Evolutionary conservation across 2,888 invertebrate genomes (phyloP), one percentile per base, ranked within the genome.

Genomic region (Lasioglossum calceatum): DNA sequence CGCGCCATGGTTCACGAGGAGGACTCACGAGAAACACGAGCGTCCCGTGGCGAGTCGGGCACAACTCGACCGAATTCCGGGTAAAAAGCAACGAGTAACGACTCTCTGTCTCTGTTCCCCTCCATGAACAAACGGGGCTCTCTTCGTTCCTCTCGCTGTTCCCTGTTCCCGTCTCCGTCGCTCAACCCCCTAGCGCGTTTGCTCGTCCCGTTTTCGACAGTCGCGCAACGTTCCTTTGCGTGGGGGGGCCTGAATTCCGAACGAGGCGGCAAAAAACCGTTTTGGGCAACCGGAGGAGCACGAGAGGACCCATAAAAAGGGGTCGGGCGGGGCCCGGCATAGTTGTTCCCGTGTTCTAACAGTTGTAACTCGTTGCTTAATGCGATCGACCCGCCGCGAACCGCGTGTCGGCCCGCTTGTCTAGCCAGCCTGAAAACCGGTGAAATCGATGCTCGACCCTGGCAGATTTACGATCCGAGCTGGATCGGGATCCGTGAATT

Each of bases 321-420:
- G 82, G 77, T 82, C 84, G 61, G 73, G 36, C 44, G 36, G 75
- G 84, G 42, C 79, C 74, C 78, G 78, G 75, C 85, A 44, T 81
- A 81, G 87, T 86, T 84, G 84, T 86, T 89, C 79, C 82, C 88
- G 87, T 88, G 91, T 91, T 91, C 86, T 87, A 86, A 86, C 92
- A 91, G 91, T 91, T 92, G 92, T 92, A 92, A 92, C 88, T 87
- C 88, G 88, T 83, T 86, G 84, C 80, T 88, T 86, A 89, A 88
- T 90, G 86, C 80, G 85, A 75, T 76, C 85, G 88, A 87, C 88
- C 77, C 79, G 87, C 80, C 89, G 79, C 82, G 87, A 64, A 76
- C 75, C 64, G 77, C 82, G 82, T 81, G 89, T 87, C 92, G 88
- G 89, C 88, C 92, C 76, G 32, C 84, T 78, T 81, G 83, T 86